Base-by-base conservation (phyloP, 2,888 invertebrate species). In the Diplazon laetatorius region DNA sequence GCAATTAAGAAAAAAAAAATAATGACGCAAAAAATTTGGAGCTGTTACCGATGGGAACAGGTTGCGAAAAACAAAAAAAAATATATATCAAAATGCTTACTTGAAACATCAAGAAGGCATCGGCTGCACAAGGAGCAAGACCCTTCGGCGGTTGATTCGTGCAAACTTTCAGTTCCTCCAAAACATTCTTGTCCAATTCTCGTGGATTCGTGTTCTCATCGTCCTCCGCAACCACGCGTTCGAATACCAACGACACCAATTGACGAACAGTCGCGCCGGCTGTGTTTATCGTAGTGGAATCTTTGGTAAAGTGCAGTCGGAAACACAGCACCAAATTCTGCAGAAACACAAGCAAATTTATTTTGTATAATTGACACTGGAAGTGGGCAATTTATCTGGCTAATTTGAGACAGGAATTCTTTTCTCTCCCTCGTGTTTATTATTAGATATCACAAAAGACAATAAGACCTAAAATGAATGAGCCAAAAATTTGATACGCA, bases 181-280 rank as follows among this genome's bases (percentile, higher is more conserved):
- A 92, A 88, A 95, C 95, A 70, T 95, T 93, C 88, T 94, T 89
- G 60, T 89, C 89, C 10, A 75, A 44, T 9, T 86, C 84, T 46
- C 81, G 79, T 37, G 87, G 86, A 63, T 85, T 86, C n/a, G 84
- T 75, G 80, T 80, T 85, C 91, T 93, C 93, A 82, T 95, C 94
- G 84, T 95, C 95, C 90, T 96, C 96, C 0, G 94, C 93, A 10
- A 95, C 92, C 1, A 97, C 97, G 62, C 97, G 93, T 88, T 98
- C 98, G 91, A 97, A 97, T 2, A 97, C 97, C 70, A 98, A 92
- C 20, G 97, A 97, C 20, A 99, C 98, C 30, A 99, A 93, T 89
- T 99, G 99, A 20, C 99, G 93, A 25, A 99, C 98, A 0, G 99
- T 99, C 37, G 99, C 99, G 1, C 99, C 98, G 6, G 99, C 99